These are phyloP conservation scores for Coendou prehensilis DNA, from an alignment of 2,797 vertebrate species.

Conservation along the genomic window DNA sequence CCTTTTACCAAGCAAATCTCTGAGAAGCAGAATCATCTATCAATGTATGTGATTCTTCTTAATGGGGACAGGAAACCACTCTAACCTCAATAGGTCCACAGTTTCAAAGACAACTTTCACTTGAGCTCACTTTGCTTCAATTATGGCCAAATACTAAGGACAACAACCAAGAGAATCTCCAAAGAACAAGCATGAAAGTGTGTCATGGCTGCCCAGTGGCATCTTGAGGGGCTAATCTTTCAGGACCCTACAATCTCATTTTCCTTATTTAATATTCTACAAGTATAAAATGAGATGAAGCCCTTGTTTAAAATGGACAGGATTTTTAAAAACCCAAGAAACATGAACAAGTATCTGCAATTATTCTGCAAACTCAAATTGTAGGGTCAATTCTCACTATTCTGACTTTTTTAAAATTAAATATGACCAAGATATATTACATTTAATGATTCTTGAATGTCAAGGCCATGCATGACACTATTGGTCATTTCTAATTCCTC, in stretches of 20 bases:
- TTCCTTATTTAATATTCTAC: slow-evolving; percentile 6
- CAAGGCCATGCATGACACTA: not conserved
- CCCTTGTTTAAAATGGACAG: not conserved
- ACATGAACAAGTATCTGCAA: not conserved
- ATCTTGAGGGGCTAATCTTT: not conserved
- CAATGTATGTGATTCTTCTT: slow-evolving; percentile 76
- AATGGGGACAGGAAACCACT: slow-evolving; percentile 85
- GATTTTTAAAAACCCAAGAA: slow-evolving; percentile 53
- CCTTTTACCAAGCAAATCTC: slow-evolving; percentile 55
- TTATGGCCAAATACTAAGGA: slow-evolving; percentile 63
- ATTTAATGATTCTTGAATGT: slow-evolving; percentile 15
- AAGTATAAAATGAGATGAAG: not conserved
- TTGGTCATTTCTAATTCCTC: slow-evolving; percentile 26
- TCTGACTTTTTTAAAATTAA: slow-evolving; percentile 24
- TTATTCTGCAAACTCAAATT: slow-evolving; percentile 47
- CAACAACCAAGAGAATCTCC: slow-evolving; percentile 50
- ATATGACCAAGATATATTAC: not conserved
- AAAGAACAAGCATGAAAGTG: not conserved
- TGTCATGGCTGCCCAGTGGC: not conserved
- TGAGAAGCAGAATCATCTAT: slow-evolving; percentile 73
- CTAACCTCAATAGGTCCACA: slow-evolving; percentile 81
- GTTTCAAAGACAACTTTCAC: slow-evolving; percentile 82
- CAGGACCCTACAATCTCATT: slow-evolving; percentile 24
- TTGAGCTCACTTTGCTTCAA: slow-evolving; percentile 66
- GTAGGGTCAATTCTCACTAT: not conserved